Conservation (phyloP, 1,140 invertebrate species). For the Sesamia nonagrioides region DNA sequence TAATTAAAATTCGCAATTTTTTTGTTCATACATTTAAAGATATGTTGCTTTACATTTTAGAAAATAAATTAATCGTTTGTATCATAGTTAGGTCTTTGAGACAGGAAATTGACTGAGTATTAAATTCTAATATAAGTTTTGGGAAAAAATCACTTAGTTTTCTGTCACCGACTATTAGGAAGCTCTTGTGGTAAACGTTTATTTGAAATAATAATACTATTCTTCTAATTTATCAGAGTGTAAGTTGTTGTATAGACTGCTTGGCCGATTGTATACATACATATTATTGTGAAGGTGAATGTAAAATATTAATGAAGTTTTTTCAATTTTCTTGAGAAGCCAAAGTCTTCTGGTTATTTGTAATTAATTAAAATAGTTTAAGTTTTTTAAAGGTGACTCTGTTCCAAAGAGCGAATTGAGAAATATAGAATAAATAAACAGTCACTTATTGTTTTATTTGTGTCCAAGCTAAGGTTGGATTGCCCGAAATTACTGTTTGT, state of each 20-base stretch:
- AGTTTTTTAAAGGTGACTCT: slow-evolving; percentile 68
- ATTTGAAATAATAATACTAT: slow-evolving; percentile 36
- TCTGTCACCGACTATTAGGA: slow-evolving; percentile 21
- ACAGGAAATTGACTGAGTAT: slow-evolving; percentile 37
- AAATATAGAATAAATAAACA: slow-evolving; percentile 44
- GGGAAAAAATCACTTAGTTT: slow-evolving; percentile 3
- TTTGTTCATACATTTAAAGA: slow-evolving; percentile 6
- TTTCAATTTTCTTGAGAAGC: slow-evolving; percentile 75
- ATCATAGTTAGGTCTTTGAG: slow-evolving; percentile 27
- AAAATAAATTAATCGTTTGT: not conserved
- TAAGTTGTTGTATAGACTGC: slow-evolving; percentile 31
- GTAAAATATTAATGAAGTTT: slow-evolving; percentile 41
- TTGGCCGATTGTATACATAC: slow-evolving; percentile 20
- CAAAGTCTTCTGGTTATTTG: slow-evolving; percentile 82
- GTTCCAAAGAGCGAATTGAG: slow-evolving; percentile 56
- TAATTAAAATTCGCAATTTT: slow-evolving; percentile 19
- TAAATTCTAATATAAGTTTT: slow-evolving; percentile 14
- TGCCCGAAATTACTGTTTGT: too few relatives aligned
- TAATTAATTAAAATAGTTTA: slow-evolving; percentile 69
- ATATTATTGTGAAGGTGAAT: slow-evolving; percentile 26
- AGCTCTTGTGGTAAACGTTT: slow-evolving; percentile 21
- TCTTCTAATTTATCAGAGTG: slow-evolving; percentile 29
- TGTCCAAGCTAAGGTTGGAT: too few relatives aligned
- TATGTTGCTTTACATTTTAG: slow-evolving; percentile 11
- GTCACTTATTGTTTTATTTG: slow-evolving; percentile 37